Evolutionary conservation across 2,888 invertebrate species (phyloP).

Genomic region (Pteria penguin): DNA sequence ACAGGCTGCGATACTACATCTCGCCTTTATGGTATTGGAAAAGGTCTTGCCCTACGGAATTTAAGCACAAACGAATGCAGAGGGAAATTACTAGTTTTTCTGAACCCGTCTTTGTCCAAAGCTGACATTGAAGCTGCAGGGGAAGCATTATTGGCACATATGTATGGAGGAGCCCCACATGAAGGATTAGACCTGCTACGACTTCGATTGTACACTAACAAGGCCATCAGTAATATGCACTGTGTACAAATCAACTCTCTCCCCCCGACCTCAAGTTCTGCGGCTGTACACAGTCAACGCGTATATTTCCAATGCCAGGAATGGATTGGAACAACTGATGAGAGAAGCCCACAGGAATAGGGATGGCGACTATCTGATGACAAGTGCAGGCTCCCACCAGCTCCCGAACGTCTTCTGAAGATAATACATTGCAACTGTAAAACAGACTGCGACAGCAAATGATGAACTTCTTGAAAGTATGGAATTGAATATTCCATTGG

Average conservation of each 20-base stretch:
- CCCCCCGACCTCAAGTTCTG: not conserved
- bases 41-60: not conserved
- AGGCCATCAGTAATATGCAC: not conserved
- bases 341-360: too few species aligned
- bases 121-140: not conserved
- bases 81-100: not conserved
- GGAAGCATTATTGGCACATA: not conserved
- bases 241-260: not conserved
- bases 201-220: constrained; percentile 2
- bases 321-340: not conserved
- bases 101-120: not conserved
- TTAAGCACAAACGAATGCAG: not conserved
- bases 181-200: constrained; percentile 6
- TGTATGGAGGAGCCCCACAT: constrained; percentile 6
- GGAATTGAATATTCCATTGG: not conserved
- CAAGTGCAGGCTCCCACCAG: too few species aligned
- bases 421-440: not conserved
- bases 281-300: not conserved
- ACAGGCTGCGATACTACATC: not conserved
- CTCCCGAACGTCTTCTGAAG: not conserved
- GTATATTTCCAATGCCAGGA: not conserved
- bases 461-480: constrained; percentile 10
- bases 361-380: too few species aligned
- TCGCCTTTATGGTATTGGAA: not conserved
- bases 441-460: not conserved